Evolutionary conservation across 2,888 invertebrate species (phyloP), one percentile per base, ranked within the genome.

Genomic region (Antheraea yamamai): DNA sequence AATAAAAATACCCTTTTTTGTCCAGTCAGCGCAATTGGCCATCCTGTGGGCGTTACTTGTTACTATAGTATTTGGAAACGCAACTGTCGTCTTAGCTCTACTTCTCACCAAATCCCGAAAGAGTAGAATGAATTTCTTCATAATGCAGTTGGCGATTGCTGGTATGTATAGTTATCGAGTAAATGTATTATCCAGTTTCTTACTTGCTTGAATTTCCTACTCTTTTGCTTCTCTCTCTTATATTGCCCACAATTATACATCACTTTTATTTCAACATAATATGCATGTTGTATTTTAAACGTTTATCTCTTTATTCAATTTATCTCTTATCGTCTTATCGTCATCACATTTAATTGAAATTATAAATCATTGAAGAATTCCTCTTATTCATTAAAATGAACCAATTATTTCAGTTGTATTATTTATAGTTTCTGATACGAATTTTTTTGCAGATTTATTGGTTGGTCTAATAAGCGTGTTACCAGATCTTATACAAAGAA

Each of bases 101-200:
- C 95, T 97, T 74, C 95, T 97, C 81, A 97, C 97, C 79, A 98
- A 98, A 88, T 96, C 97, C 77, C 96, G 98, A 81, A 98, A 98
- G 88, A 98, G 98, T 77, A 95, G 98, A 75, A 99, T 98, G 98
- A 98, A 98, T 90, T 99, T 98, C 93, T 99, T 99, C 94, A 98
- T 99, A 82, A 98, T 98, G 95, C 98, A 99, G 85, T 94, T 99
- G 77, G 99, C 99, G 2, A 95, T 98, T 79, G 98, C 98, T 91
- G 99, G 98, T 98, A 92, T 94, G 93, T 81, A 74, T 51, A 12
- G 1, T 30, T 68, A 73, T 58, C 14, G 3, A 66, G 30, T 66
- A 30, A 4, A 66, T 0, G 16, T 23, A 12, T 30, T 66, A 30
- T 66, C 26, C 16, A 66, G 26, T 30, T 26, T 14, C 26, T 23